Evolutionary conservation across 2,113 vertebrate species (phyloP), one percentile per base, ranked within the genome.

Genomic region (Piaya cayana): DNA sequence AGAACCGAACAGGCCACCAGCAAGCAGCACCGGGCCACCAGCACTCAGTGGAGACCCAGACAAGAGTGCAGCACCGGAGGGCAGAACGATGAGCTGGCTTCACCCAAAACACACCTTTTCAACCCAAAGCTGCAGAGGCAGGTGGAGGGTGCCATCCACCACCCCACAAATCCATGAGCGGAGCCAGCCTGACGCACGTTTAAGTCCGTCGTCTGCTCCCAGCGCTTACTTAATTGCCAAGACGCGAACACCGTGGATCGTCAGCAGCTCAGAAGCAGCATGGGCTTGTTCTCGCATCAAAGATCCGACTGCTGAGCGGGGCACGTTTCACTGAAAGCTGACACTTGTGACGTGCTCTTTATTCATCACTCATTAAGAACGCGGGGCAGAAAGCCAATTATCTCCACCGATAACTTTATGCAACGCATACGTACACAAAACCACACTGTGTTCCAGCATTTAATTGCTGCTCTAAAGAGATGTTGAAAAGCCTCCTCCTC

Each of bases 11-110:
- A 52, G 21, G 56, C 4, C 76, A 17, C 8, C 47, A 19, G 63
- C 37, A 29, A 63, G 70, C 1, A 80, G 45, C 63, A 34, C 27
- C n/a, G 52, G 8, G 3, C 2, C 9, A 27, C 20, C 21, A 42
- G 43, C n/a, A n/a, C n/a, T n/a, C n/a, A n/a, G n/a, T n/a, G 2
- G 11, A 18, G 42, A 70, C 34, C 3, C 0, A 1, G 77, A 18
- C 62, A 32, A 19, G 62, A 45, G 29, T 12, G 0, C 2, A 11
- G 29, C 2, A 7, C 74, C 11, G 1, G 3, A 18, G 68, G 85
- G 68, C 49, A 45, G n/a, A 7, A 5, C 1, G 4, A 32, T 1
- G 47, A 77, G 42, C 69, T 72, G 32, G 2, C 14, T 12, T 49
- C 4, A 60, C 59, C 91, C 32, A 23, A 43, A 88, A 52, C 0